Evolutionary conservation across 1,140 invertebrate species (phyloP), one percentile per base, ranked within the genome.

Genomic region (Branchinecta lindahli): DNA sequence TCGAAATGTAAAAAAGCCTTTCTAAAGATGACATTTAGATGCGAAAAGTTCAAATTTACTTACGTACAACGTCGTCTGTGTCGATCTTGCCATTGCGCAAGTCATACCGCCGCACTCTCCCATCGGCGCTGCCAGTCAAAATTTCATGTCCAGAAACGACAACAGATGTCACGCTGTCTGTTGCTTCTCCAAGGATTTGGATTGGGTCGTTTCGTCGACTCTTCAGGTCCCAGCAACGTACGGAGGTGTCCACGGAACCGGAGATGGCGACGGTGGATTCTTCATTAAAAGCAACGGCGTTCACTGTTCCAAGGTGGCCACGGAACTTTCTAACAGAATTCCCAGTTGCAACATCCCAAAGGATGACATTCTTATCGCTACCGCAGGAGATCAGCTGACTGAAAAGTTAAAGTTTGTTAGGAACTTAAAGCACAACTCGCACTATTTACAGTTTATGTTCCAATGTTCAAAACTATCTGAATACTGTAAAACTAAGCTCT

Each of bases 251-350:
- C 47, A 92, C 82, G 33, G 91, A 92, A 7, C 93, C 95, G 69
- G 94, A 96, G 10, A 96, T 76, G 1, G 88, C 87, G 74, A 97
- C 84, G 7, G 88, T 86, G 0, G 93, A 96, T 77, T 97, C 92
- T 81, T 98, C 94, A 81, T 97, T 98, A 76, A 92, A 97, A 75
- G 85, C 82, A 0, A 98, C 88, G 78, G 89, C 90, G 70, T 88
- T 94, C 0, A 98, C 88, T 33, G 85, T 84, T 4, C 87, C 88
- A n/a, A 88, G 88, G 81, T 98, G 96, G 18, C 88, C 88, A 75
- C 94, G 82, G 71, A 90, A 87, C 73, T 93, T 85, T 45, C 92
- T 81, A 18, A 94, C 71, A 1, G 90, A 85, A 73, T 89, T 85
- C 4, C 88, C 91, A 44, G 89, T 90, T 8, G 86, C 83, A 0